phyloP scores from a whole-genome alignment of 2,888 invertebrate species.

The Macrophya alboannulata region DNA sequence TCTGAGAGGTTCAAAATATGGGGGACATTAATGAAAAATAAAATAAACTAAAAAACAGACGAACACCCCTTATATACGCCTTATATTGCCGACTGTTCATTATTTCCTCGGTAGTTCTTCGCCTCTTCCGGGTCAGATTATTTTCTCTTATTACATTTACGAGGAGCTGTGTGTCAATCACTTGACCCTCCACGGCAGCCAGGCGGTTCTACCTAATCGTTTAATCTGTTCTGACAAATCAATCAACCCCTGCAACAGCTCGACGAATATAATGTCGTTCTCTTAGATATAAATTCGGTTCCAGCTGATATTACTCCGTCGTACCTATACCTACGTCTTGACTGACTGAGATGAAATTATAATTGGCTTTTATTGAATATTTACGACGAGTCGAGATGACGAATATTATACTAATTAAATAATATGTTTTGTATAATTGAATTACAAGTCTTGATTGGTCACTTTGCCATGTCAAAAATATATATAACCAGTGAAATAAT shows the following conservation, averaged over 20 bases:
- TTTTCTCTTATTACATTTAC: conserved; percentile 51
- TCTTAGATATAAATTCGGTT: not conserved
- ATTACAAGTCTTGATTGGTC: not conserved
- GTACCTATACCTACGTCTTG: not conserved
- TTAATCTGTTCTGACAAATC: conserved; percentile 67
- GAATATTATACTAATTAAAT: not conserved
- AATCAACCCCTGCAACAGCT: conserved; percentile 57
- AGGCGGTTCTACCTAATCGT: conserved; percentile 60
- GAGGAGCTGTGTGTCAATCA: conserved; percentile 61
- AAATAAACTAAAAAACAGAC: not conserved
- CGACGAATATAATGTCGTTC: conserved; percentile 7
- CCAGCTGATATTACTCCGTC: not conserved
- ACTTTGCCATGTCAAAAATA: not conserved
- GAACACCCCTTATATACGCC: not conserved
- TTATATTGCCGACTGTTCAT: conserved; percentile 5
- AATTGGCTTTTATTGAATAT: not conserved
- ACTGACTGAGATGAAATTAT: not conserved
- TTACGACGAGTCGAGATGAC: not conserved
- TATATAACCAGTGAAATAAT: not conserved
- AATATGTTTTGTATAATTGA: not conserved
- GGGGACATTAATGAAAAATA: not conserved
- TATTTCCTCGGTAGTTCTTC: not conserved
- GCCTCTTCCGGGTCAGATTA: conserved; percentile 47
- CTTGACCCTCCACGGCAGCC: conserved; percentile 57
- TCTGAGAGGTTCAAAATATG: not conserved